These are phyloP conservation scores for Drosophila antonietae DNA, from an alignment of 2,888 invertebrate species.

Conservation along the genomic window DNA sequence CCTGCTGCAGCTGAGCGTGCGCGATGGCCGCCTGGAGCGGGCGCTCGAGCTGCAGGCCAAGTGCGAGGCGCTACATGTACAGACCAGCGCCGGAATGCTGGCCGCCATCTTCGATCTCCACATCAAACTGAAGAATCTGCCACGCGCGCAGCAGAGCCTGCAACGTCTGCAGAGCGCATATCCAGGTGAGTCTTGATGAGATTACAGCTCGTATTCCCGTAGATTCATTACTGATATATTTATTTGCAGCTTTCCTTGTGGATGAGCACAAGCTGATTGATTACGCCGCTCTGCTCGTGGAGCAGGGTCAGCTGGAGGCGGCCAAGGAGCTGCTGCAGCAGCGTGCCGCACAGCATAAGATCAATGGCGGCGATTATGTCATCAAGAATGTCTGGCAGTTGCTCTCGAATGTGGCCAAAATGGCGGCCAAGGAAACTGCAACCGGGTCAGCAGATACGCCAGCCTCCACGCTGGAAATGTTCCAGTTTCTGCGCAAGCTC, in stretches of 20 bases:
- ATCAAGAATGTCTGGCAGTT: constrained; percentile 88
- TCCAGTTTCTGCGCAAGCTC: constrained; percentile 85
- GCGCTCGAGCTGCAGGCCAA: constrained; percentile 86
- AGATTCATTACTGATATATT: background rate
- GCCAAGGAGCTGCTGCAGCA: constrained; percentile 85
- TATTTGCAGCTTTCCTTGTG: constrained; percentile 85
- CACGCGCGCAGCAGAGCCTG: constrained; percentile 86
- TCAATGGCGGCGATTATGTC: constrained; percentile 85
- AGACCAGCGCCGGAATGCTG: constrained; percentile 88
- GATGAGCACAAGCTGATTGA: constrained; percentile 89
- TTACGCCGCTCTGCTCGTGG: constrained; percentile 87
- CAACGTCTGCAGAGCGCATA: constrained; percentile 86
- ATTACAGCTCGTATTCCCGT: background rate
- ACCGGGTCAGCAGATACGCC: constrained; percentile 13
- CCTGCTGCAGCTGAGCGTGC: constrained; percentile 87
- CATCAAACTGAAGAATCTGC: constrained; percentile 86
- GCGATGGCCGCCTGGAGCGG: constrained; percentile 86
- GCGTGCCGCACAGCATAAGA: constrained; percentile 85
- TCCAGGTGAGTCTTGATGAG: constrained; percentile 79
- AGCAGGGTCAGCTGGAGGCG: constrained; percentile 72
- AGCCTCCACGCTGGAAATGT: constrained; percentile 84
- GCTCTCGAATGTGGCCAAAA: constrained; percentile 85
- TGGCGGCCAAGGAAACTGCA: constrained; percentile 53
- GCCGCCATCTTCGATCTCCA: constrained; percentile 87
- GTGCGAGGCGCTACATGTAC: constrained; percentile 86